Evolutionary conservation across 2,888 invertebrate species (phyloP), one percentile per base, ranked within the genome.

Genomic region (Epirrita christyi): DNA sequence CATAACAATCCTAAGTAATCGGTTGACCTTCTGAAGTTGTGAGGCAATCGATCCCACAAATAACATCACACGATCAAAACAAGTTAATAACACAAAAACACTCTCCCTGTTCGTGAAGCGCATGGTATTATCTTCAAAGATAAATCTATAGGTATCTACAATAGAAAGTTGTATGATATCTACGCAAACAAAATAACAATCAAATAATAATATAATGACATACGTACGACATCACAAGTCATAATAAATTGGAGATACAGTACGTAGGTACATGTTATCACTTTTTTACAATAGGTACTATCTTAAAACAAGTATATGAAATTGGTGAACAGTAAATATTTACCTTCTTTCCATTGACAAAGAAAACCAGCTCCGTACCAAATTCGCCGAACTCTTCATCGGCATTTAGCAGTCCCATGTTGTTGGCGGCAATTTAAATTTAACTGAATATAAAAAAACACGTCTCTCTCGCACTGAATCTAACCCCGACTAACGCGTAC

Each of bases 291-390:
- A 13, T 2, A 43, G 5, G n/a, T 38, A 14, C 21, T 32, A 32
- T 32, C 8, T 32, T 32, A 32, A 32, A 32, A 5, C 8, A 28
- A 32, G 38, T 11, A 32, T n/a, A n/a, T n/a, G n/a, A 21, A 37
- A 42, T 38, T 28, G n/a, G 8, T 13, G 15, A 38, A 36, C 15
- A 43, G 46, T 48, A 63, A 44, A 50, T 34, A 72, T 80, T 61
- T 68, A 92, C 92, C 90, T 89, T 92, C 64, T 91, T 92, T 49
- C 92, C 88, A 67, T 92, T 92, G 5, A 92, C 92, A 70, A 83
- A 94, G 72, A 93, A 89, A 50, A 89, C 88, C 73, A 89, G 75
- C 60, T 84, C 83, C 4, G 81, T 79, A 48, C 70, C 67, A 49
- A 83, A 72, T 38, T 83, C 81, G 52, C 71, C 76, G 8, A 57